Evolutionary conservation across 2,113 vertebrate species (phyloP), one percentile per base, ranked within the genome.

Genomic region (Entelurus aequoreus): DNA sequence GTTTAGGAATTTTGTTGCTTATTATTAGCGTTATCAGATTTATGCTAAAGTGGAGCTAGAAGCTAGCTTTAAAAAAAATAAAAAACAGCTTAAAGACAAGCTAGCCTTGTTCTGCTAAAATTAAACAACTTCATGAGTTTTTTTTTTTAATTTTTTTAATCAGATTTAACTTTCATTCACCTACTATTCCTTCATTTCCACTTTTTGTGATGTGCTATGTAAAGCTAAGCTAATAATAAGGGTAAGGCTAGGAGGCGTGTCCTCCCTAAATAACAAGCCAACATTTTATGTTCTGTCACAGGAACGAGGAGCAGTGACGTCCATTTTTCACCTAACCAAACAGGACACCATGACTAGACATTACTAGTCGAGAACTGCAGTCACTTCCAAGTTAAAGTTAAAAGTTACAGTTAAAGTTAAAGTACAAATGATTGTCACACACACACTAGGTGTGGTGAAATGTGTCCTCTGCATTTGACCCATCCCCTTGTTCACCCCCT

Each of bases 311-410:
- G 7, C 8, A 60, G 28, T 37, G 28, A 63, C 49, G 6, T 53
- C 42, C 35, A 64, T 21, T 68, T 71, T 64, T 62, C 62, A 81
- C 65, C 77, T 73, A 19, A 63, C 37, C 36, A 58, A 42, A 5
- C 37, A 44, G 54, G n/a, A 54, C 60, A 60, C 10, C n/a, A 3
- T 42, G 46, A 19, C 44, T 57, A 65, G 13, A 15, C 51, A 15
- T 7, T 4, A 42, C 8, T 42, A 5, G 5, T 15, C 28, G 37
- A 40, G 60, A 65, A 48, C 15, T 48, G 40, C 51, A 42, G 40
- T 42, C 40, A 9, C 40, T 10, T 42, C 28, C 28, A 28, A 4
- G 28, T 28, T 28, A 28, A 28, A 28, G 21, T 28, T 28, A 3
- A 28, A 1, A 28, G n/a, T n/a, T n/a, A n/a, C n/a, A 28, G 3